phyloP scores from a whole-genome alignment of 2,113 vertebrate genomes.

The Trinectes maculatus region DNA sequence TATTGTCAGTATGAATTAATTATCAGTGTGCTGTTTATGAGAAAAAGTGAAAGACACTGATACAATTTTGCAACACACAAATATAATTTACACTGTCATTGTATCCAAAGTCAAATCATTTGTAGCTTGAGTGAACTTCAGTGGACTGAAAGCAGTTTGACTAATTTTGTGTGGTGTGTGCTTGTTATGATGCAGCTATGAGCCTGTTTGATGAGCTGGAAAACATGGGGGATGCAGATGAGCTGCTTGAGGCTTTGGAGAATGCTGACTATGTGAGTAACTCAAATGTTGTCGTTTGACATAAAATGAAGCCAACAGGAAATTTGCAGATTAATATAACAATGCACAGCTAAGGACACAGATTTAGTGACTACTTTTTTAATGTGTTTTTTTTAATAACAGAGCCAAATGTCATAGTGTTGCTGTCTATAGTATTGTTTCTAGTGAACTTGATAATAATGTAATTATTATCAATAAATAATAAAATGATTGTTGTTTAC shows the following conservation, averaged over 20 bases:
- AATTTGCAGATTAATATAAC: neutral
- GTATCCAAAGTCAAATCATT: too few species aligned
- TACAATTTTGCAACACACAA: neutral
- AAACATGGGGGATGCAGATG: conserved; percentile 83
- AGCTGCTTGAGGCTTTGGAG: conserved; percentile 74
- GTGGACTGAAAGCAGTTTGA: neutral
- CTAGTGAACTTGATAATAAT: too few species aligned
- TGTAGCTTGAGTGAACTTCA: too few species aligned
- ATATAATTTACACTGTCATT: too few species aligned
- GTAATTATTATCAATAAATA: too few species aligned
- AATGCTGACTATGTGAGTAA: conserved; percentile 84
- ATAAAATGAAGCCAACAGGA: neutral
- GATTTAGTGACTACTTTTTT: conserved; percentile 1
- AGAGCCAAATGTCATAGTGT: too few species aligned
- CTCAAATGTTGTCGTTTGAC: neutral
- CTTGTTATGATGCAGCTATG: conserved; percentile 79
- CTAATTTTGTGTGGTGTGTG: neutral
- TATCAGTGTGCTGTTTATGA: too few species aligned
- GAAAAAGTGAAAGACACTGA: too few species aligned
- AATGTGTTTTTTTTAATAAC: too few species aligned
- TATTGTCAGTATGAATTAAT: too few species aligned
- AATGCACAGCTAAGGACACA: neutral
- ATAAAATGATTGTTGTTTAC: neutral
- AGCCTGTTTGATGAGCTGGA: conserved; percentile 89
- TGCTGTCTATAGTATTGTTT: too few species aligned